Percentiles rank a stretch among this genome's conserved stretches.
Evolutionary conservation across 1,140 invertebrate genomes (phyloP).

Genomic region (Argopecten irradians): DNA sequence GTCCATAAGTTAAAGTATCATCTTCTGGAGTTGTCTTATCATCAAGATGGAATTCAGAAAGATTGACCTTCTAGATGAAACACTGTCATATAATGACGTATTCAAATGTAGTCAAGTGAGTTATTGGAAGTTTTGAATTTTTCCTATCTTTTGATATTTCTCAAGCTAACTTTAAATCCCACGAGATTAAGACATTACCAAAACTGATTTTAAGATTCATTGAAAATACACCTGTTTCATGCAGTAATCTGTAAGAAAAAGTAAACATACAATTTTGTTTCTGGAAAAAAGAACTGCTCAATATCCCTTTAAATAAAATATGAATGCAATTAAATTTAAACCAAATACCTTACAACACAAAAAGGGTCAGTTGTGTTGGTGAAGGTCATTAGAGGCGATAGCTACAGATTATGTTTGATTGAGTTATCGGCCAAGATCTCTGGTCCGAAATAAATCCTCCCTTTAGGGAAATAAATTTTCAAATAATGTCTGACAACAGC

Average conservation of each 20-base stretch:
- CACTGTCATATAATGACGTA: too few relatives aligned
- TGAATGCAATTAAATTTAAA: neutral
- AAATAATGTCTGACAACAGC: neutral
- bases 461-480: slow-evolving; percentile 2
- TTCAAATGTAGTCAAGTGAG: too few relatives aligned
- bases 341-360: neutral
- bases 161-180: too few relatives aligned
- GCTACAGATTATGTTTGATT: neutral
- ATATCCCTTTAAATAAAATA: too few relatives aligned
- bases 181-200: too few relatives aligned
- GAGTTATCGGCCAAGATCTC: neutral
- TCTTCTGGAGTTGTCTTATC: too few relatives aligned
- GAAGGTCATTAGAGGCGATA: neutral
- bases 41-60: too few relatives aligned
- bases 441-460: neutral
- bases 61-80: too few relatives aligned
- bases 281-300: neutral
- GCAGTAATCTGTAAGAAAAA: neutral
- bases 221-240: neutral
- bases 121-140: too few relatives aligned
- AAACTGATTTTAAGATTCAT: too few relatives aligned
- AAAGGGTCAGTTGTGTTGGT: neutral
- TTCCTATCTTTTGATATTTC: too few relatives aligned
- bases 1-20: too few relatives aligned
- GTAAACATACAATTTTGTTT: neutral